Evolutionary conservation across 2,113 vertebrate genomes (phyloP).

Genomic region (Paraplagusia blochii): DNA sequence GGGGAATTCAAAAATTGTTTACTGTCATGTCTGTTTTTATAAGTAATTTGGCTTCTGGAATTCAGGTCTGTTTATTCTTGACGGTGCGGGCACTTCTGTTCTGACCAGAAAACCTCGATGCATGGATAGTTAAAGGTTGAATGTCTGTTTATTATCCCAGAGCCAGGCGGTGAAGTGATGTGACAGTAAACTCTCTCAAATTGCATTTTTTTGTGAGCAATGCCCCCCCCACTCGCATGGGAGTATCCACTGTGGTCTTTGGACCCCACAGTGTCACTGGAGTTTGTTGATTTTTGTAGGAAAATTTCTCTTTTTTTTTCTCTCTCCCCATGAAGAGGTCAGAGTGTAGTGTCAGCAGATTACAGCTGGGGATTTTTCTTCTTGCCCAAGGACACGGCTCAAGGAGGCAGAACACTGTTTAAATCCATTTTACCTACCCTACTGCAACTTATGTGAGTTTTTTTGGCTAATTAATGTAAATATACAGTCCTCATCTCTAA

Average conservation of each 20-base stretch:
- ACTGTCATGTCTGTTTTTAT: conserved; percentile 53
- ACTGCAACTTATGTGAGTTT: not conserved
- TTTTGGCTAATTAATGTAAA: too few relatives aligned
- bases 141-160: conserved; percentile 50
- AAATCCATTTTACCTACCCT: not conserved
- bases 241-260: conserved; percentile 33
- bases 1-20: conserved; percentile 46
- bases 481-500: not conserved
- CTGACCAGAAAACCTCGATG: conserved; percentile 45
- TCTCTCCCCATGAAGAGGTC: conserved; percentile 23
- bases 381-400: conserved; percentile 14
- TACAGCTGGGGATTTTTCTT: conserved; percentile 12
- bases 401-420: not conserved
- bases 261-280: conserved; percentile 23
- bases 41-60: conserved; percentile 57
- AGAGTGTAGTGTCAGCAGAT: conserved; percentile 22
- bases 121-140: conserved; percentile 21
- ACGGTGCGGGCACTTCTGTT: conserved; percentile 50
- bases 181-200: conserved; percentile 46
- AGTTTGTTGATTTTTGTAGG: conserved; percentile 37
- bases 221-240: conserved; percentile 27
- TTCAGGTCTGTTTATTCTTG: conserved; percentile 55
- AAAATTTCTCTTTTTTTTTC: conserved; percentile 16
- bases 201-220: conserved; percentile 32
- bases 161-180: conserved; percentile 28